Evolutionary conservation across 2,113 vertebrate species (phyloP).

Genomic region (Probosciger aterrimus): DNA sequence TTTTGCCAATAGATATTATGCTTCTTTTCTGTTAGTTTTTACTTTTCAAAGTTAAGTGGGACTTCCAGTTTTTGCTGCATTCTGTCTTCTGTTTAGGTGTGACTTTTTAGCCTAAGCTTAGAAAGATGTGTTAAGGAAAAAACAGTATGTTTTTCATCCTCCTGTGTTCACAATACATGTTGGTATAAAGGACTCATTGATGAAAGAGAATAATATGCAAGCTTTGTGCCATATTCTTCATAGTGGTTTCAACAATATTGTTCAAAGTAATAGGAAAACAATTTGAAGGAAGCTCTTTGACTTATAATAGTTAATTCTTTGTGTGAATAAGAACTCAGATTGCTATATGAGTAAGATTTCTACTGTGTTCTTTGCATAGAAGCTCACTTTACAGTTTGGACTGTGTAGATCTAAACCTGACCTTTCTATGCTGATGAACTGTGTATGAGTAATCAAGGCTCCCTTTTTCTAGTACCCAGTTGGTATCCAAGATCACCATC

Average conservation of each 20-base stretch:
- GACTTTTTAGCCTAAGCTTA: neutral
- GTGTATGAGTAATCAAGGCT: neutral
- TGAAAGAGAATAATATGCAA: neutral
- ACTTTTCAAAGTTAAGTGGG: neutral
- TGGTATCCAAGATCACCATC: neutral
- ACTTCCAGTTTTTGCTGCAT: neutral
- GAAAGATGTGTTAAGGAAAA: neutral
- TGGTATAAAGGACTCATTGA: neutral
- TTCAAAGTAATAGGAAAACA: neutral
- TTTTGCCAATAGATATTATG: neutral
- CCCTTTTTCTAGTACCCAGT: neutral
- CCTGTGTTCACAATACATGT: neutral
- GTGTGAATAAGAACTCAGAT: neutral
- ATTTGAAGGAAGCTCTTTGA: neutral
- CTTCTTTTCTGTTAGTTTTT: neutral
- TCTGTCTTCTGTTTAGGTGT: neutral
- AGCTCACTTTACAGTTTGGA: neutral
- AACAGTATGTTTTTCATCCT: neutral
- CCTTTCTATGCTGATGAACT: neutral
- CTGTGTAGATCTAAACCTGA: neutral
- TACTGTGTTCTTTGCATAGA: neutral
- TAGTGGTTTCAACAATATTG: neutral
- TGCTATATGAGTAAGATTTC: fast-evolving
- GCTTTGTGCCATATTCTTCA: neutral
- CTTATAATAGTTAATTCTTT: neutral